These are phyloP conservation scores for Eupithecia pulchellata DNA, from an alignment of 2,888 invertebrate genomes.

Conservation along the genomic window DNA sequence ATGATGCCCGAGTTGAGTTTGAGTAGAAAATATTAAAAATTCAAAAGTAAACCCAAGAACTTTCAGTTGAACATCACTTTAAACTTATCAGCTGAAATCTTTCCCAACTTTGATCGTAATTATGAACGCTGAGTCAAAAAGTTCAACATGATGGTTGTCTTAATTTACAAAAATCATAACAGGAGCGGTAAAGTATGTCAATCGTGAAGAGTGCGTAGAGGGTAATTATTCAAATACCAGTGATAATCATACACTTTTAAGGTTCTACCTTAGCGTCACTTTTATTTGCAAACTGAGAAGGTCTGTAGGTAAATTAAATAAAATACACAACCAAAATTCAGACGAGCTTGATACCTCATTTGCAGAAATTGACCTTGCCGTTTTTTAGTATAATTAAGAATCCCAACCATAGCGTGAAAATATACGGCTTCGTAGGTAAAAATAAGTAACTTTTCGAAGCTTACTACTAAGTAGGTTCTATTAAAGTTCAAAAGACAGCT, in stretches of 20 bases:
- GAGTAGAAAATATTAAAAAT: neutral
- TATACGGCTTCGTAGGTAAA: neutral
- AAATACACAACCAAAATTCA: neutral
- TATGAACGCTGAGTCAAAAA: constrained; percentile 27
- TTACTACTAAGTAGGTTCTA: neutral
- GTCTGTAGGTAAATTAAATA: neutral
- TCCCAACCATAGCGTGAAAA: neutral
- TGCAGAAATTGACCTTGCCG: neutral
- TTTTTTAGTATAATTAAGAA: neutral
- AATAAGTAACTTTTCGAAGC: neutral
- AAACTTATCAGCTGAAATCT: constrained; percentile 30
- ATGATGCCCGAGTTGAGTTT: neutral
- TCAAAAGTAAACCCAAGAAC: constrained; percentile 5
- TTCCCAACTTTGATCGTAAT: constrained; percentile 31
- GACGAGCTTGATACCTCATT: neutral
- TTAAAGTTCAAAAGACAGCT: constrained; percentile 12
- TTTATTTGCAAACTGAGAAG: neutral
- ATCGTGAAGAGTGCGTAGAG: neutral
- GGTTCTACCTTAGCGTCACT: too few relatives aligned
- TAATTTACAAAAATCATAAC: neutral
- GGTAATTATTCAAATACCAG: neutral
- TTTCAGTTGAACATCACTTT: constrained; percentile 26
- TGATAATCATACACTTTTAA: too few relatives aligned
- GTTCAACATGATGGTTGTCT: neutral
- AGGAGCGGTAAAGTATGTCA: neutral